Evolutionary conservation across 2,113 vertebrate genomes (phyloP), one percentile per base, ranked within the genome.

Genomic region (Camelus dromedarius): DNA sequence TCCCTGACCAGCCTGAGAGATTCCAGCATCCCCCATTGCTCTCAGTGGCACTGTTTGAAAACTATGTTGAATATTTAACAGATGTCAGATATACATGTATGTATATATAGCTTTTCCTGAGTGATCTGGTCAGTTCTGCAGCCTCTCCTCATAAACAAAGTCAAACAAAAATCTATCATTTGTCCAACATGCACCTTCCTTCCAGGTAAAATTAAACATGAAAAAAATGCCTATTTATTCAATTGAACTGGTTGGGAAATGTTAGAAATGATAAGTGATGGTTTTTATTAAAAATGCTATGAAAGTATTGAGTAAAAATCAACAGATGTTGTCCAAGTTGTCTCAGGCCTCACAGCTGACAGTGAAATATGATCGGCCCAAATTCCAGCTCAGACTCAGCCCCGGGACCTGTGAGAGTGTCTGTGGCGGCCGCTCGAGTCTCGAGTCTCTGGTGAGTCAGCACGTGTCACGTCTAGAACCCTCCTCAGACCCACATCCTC

Each of bases 81-180:
- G 46, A 64, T 72, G 72, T 20, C 16, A 22, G 26, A 62, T 5
- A 75, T 56, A 22, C 19, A 14, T 42, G 4, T 42, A 42, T 87
- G 8, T 32, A 60, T 13, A 38, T n/a, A 32, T 24, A 46, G 22
- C 46, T 88, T 58, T 46, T 42, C 58, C 26, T 13, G 26, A 48
- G 56, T 3, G 18, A 89, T 89, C 13, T 38, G 3, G 28, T 94
- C n/a, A 77, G 9, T 77, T 56, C 24, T 46, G 92, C 56, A 73
- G 38, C 3, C 30, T 80, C 89, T 82, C 32, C 83, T 48, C 82
- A 62, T 28, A 91, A 94, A 77, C 67, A 82, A 95, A 97, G 75
- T 82, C 48, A 95, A 96, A 81, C 26, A 96, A 94, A 81, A 93
- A 96, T 58, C 8, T 20, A 32, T 56, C 14, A 2, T 91, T 88